A percentile compares a stretch with the other conserved stretches of the same genome.
These are phyloP conservation scores for Isichthys henryi DNA, from an alignment of 2,113 vertebrate species.

Conservation along the genomic window DNA sequence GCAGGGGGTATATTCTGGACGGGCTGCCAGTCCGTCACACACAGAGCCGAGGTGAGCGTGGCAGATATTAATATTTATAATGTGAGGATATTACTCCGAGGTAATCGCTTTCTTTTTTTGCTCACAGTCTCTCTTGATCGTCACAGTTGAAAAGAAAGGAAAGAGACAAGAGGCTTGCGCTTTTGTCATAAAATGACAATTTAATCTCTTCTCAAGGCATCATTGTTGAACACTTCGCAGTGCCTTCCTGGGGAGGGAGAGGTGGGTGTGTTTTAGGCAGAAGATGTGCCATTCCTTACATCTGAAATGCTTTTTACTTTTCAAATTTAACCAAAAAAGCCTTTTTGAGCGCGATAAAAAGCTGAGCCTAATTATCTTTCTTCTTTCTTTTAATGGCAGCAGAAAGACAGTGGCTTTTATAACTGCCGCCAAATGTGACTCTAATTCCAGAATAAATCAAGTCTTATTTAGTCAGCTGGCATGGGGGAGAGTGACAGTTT, in stretches of 20 bases:
- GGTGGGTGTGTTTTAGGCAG: neutral
- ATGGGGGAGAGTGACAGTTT: neutral
- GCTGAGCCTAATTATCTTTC: neutral
- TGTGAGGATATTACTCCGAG: neutral
- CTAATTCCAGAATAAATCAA: conserved; percentile 16
- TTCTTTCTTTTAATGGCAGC: neutral
- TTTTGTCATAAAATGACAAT: neutral
- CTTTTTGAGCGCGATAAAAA: neutral
- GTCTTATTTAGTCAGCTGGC: neutral
- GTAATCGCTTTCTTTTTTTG: neutral
- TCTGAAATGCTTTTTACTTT: conserved; percentile 4
- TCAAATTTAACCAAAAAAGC: conserved; percentile 5
- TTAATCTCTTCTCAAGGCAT: neutral
- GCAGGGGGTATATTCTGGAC: neutral
- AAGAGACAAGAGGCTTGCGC: neutral
- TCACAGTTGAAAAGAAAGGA: conserved; percentile 6
- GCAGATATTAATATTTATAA: conserved; percentile 9
- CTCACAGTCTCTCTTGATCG: neutral
- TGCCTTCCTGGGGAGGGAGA: neutral
- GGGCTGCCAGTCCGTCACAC: neutral
- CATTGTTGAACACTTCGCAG: neutral
- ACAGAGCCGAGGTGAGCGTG: neutral
- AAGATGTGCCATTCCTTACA: neutral
- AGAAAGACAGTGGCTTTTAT: conserved; percentile 6
- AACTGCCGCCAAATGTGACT: neutral